Evolutionary conservation across 2,113 vertebrate species (phyloP).

Genomic region (Gasterosteus nipponicus): DNA sequence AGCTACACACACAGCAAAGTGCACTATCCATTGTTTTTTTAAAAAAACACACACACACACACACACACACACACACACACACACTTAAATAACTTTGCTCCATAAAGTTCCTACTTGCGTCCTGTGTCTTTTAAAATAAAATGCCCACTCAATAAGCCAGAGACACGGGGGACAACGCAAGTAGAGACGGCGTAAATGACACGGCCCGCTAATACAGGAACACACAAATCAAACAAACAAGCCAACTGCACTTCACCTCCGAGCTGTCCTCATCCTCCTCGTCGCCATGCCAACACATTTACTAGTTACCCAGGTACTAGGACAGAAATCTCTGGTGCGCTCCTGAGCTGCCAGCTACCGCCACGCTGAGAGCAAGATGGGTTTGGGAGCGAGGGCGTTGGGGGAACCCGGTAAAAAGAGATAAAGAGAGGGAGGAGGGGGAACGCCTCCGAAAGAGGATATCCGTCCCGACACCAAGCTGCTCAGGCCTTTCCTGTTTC

Average conservation of each 20-base stretch:
- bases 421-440: conserved; percentile 73
- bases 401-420: conserved; percentile 56
- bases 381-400: neutral
- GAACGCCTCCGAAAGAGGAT: conserved; percentile 76
- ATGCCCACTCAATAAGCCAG: neutral
- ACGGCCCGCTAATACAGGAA: conserved; percentile 43
- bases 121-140: conserved; percentile 1
- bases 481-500: conserved; percentile 82
- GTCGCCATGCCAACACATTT: conserved; percentile 81
- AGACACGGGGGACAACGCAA: conserved; percentile 24
- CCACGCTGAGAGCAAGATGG: conserved; percentile 44
- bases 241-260: conserved; percentile 64
- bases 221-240: conserved; percentile 53
- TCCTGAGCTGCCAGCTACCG: conserved; percentile 28
- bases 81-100: neutral
- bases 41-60: neutral
- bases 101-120: neutral
- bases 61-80: neutral
- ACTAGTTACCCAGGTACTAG: conserved; percentile 10
- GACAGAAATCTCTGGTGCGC: neutral
- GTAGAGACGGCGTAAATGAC: conserved; percentile 12
- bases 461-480: conserved; percentile 79
- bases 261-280: conserved; percentile 75
- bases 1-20: conserved; percentile 8
- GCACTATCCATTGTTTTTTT: conserved; percentile 7